Conservation (phyloP, 2,113 vertebrate species). For the Chaenogobius annularis region DNA sequence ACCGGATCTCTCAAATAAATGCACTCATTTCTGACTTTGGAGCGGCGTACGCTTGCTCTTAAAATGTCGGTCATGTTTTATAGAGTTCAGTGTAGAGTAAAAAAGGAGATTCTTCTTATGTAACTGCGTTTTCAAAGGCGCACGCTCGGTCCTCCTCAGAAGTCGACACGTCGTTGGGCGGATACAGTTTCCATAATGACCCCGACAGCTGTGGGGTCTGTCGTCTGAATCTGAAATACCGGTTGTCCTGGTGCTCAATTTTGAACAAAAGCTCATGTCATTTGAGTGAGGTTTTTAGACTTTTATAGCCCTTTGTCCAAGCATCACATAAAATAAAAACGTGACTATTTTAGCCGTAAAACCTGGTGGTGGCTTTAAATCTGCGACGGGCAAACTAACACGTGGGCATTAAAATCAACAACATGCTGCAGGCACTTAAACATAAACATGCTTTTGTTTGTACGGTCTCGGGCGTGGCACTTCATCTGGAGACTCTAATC, state of each 20-base stretch:
- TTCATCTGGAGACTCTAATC: background rate
- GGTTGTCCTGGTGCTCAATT: background rate
- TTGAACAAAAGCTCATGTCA: too few species aligned
- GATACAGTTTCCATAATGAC: slow-evolving; percentile 20
- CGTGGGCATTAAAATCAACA: background rate
- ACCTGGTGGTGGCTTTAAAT: background rate
- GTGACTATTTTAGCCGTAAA: background rate
- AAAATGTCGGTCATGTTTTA: too few species aligned
- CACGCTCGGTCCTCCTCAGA: background rate
- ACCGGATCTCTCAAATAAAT: background rate
- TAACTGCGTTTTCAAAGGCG: background rate
- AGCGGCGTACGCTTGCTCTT: too few species aligned
- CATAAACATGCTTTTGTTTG: background rate
- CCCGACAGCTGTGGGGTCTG: slow-evolving; percentile 25
- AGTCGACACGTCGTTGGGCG: slow-evolving; percentile 20
- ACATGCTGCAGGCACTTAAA: background rate
- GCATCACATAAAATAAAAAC: background rate
- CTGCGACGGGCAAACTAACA: background rate
- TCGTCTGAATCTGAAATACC: background rate
- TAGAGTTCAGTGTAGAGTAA: too few species aligned
- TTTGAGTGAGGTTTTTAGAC: too few species aligned
- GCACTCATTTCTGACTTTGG: background rate
- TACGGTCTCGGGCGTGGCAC: background rate
- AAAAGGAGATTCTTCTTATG: too few species aligned
- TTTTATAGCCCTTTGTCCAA: too few species aligned